Evolutionary conservation across 2,888 invertebrate species (phyloP), one percentile per base, ranked within the genome.

Genomic region (Thysanoteuthis rhombus): DNA sequence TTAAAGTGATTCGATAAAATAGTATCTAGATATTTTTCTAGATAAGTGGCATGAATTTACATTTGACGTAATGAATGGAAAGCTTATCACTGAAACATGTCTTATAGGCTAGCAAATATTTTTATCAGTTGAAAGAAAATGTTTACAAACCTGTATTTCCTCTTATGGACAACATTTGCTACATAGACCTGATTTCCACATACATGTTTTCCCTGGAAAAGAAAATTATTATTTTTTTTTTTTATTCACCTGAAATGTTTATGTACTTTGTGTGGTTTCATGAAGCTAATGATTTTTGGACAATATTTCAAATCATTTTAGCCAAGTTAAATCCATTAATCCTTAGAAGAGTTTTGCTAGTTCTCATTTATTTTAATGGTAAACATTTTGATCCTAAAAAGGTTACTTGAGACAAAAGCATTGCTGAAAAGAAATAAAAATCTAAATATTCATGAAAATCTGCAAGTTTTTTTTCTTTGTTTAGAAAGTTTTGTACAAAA

Each of bases 101-200:
- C 42, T 45, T 6, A 45, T 12, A 45, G 45, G 45, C 45, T 45
- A 45, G 12, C 16, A 45, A 45, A 45, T 45, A 45, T 45, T 6
- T 45, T 16, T 16, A 45, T 45, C 12, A 42, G 12, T 42, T n/a
- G n/a, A n/a, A n/a, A n/a, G n/a, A n/a, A n/a, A n/a, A n/a, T n/a
- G 52, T 93, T 19, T 75, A 91, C 94, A 47, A 94, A 96, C 96
- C 99, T 98, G 97, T 99, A 99, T 97, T 99, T 99, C 96, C 99
- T 98, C 97, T 99, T 99, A 94, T 99, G 98, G 94, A 99, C 99
- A 94, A 99, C 99, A 97, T 99, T 99, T 94, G 99, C 99, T 47
- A 98, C 98, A n/a, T 99, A 99, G 93, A 98, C 98, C 96, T 99
- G 98, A 97, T 99, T 99, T 52, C 99, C 99, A 0, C 98, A 98